Evolutionary conservation across 2,113 vertebrate genomes (phyloP), one percentile per base, ranked within the genome.

Genomic region (Melierax canorus): DNA sequence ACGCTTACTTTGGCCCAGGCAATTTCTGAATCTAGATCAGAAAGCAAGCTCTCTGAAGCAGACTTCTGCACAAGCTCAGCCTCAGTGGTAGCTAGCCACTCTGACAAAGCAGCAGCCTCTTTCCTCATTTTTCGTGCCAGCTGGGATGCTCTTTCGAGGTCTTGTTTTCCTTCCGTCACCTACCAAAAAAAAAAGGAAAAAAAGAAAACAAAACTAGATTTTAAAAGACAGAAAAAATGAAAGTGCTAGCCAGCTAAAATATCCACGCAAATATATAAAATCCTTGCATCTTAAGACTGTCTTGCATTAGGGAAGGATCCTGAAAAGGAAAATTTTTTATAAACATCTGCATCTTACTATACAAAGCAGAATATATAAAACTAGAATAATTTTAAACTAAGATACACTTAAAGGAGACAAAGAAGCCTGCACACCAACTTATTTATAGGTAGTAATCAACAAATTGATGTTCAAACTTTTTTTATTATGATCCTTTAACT

Each of bases 141-240:
- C 62, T 98, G 98, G 13, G 99, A 97, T 23, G 99, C 99, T 94
- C 98, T 99, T 93, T 99, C 99, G 3, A 99, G 97, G 69, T 99
- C 99, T 96, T 99, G 99, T 71, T 99, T 99, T 17, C 99, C 99
- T 92, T 99, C 99, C 0, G 99, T 99, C 77, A 99, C 99, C 99
- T 99, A 86, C 10, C n/a, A n/a, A 24, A 74, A 68, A 69, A 53
- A 58, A 88, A 11, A 7, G 5, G 4, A 4, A 20, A 41, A 26
- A 64, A 55, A 32, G 0, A 53, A 46, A 88, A 71, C 4, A 50
- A 90, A 86, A 20, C 6, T 11, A 41, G 11, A 46, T 81, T 93
- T 87, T n/a, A 46, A 55, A 81, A 72, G 23, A 51, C 0, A 41
- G 20, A 7, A 93, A 85, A 77, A 1, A 0, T 2, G 2, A 7